A percentile compares a stretch with the other conserved stretches of the same genome.
Conservation (phyloP, 2,888 invertebrate genomes). For the Timema podura region DNA sequence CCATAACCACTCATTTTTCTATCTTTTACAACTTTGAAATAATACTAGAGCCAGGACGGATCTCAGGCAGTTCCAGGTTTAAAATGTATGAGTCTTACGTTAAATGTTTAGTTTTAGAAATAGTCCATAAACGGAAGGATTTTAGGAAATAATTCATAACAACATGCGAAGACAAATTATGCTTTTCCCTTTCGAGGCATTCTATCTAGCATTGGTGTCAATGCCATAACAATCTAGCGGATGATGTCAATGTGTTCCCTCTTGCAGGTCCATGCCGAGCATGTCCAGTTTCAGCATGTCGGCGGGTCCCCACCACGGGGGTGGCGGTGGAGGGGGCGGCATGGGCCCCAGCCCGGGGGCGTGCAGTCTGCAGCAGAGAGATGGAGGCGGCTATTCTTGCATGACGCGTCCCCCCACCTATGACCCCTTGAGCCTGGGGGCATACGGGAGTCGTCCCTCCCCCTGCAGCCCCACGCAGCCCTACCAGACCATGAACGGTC, state of each 20-base stretch:
- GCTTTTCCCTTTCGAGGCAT: too few relatives aligned
- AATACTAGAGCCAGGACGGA: too few relatives aligned
- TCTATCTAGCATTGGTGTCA: too few relatives aligned
- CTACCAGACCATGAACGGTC: slow-evolving; percentile 52
- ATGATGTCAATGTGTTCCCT: too few relatives aligned
- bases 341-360: slow-evolving; percentile 50
- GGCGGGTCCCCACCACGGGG: slow-evolving; percentile 39
- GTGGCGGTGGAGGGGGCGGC: slow-evolving; percentile 38
- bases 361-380: slow-evolving; percentile 36
- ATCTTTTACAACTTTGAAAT: too few relatives aligned
- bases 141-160: too few relatives aligned
- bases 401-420: slow-evolving; percentile 50
- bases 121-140: too few relatives aligned
- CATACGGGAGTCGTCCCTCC: slow-evolving; percentile 42
- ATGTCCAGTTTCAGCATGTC: slow-evolving; percentile 52
- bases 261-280: slow-evolving; percentile 52
- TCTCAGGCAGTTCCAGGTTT: too few relatives aligned
- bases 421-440: slow-evolving; percentile 49
- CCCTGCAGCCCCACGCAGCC: slow-evolving; percentile 65
- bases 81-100: slow-evolving; percentile 6
- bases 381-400: slow-evolving; percentile 48
- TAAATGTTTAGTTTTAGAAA: slow-evolving; percentile 17
- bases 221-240: too few relatives aligned
- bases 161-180: too few relatives aligned
- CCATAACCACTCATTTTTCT: too few relatives aligned